These are phyloP conservation scores for Mareca strepera DNA, from an alignment of 2,797 vertebrate species.

Conservation along the genomic window DNA sequence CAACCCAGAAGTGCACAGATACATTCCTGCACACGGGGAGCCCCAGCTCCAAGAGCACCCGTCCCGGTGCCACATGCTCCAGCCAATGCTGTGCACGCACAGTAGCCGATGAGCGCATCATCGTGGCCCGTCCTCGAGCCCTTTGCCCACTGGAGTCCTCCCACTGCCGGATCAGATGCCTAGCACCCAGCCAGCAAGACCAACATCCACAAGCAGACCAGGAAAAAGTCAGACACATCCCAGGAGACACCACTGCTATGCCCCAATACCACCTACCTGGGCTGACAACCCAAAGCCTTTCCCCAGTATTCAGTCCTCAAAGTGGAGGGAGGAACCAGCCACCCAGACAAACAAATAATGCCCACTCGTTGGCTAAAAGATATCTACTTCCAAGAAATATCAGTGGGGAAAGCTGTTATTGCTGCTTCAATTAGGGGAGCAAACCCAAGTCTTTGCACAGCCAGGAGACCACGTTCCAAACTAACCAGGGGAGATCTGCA, in stretches of 20 bases:
- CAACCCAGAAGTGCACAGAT: neutral
- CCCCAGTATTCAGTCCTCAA: neutral
- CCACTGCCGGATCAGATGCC: neutral
- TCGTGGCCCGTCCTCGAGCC: neutral
- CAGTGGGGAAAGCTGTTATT: neutral
- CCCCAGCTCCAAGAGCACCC: neutral
- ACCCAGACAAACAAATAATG: neutral
- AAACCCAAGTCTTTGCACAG: neutral
- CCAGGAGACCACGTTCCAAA: neutral
- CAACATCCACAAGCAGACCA: neutral
- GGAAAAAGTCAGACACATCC: neutral
- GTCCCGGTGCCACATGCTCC: neutral
- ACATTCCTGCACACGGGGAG: neutral
- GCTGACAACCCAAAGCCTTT: neutral
- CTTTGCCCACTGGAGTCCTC: neutral
- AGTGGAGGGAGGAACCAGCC: neutral
- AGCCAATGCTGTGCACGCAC: neutral
- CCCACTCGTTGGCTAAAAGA: neutral
- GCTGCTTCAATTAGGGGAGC: neutral
- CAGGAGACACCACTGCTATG: neutral
- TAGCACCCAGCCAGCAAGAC: rapidly evolving
- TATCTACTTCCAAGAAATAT: neutral
- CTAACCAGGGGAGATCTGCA: neutral
- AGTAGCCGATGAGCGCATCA: neutral
- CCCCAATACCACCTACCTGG: neutral